Base-by-base conservation (phyloP, 2,113 vertebrate genomes). In the Melanostigma gelatinosum region DNA sequence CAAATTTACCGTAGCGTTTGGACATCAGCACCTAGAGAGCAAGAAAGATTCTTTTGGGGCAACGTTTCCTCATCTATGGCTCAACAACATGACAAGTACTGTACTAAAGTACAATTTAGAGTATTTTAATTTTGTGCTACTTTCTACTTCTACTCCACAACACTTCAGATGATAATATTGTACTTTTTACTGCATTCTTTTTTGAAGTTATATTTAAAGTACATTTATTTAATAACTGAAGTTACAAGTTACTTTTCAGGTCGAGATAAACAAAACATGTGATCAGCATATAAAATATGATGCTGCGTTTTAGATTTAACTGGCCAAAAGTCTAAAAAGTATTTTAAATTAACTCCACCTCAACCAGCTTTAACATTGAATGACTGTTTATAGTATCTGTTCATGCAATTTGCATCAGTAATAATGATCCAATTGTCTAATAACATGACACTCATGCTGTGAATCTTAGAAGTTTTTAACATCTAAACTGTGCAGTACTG, bases 1-100 rank as follows among this genome's bases (percentile, higher is more conserved):
- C 96, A 72, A 95, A 84, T 83, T 94, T 92, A 54, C 96, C 95
- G 4, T 95, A 97, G 6, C 96, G 91, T 90, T 96, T 98, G 74
- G 95, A 94, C 88, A 98, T 32, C 34, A 96, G 8, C 52, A 96
- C 83, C 97, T 97, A 87, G 13, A 89, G 79, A 78, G 34, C 12
- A 70, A 61, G 27, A 69, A 68, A 77, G 3, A 60, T 10, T 27
- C 4, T 52, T n/a, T 75, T 1, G 67, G 48, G 18, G 4, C 18
- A 50, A 50, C 29, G 68, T 46, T 54, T 82, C 2, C 22, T 27
- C 1, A 79, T 7, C 8, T 29, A 3, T 29, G 11, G 36, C 13
- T 52, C 40, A 52, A 22, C 22, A 64, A 62, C 32, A 42, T 24
- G 1, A 12, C 29, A 40, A 15, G 29, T 63, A 34, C 29, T 34